Base-by-base conservation (phyloP, 2,888 invertebrate species). In the Agriotes lineatus region DNA sequence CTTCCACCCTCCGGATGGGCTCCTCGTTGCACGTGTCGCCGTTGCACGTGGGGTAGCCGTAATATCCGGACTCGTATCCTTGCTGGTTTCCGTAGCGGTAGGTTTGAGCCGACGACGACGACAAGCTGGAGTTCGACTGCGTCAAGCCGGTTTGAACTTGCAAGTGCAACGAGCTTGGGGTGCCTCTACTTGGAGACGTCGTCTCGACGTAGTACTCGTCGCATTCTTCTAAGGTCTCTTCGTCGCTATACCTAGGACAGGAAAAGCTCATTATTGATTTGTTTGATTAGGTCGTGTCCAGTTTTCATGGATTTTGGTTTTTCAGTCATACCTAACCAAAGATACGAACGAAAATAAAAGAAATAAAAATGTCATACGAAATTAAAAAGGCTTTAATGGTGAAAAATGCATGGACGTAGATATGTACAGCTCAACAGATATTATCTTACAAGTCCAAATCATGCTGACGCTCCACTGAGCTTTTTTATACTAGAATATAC, bases 1-100 rank as follows among this genome's bases (percentile, higher is more conserved):
- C 42, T 30, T 61, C 69, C 42, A 44, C 59, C 25, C 20, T 74
- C 62, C 67, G 67, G 71, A 85, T 85, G 0, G 66, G 54, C 45
- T 70, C 78, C 45, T 70, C 78, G 68, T 85, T 83, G 57, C 86
- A 82, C 14, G 87, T 86, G 76, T 89, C 90, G 10, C 89, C 90
- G 50, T 86, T 85, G 77, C 90, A 90, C 20, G 88, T 82, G 39
- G 90, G 89, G 79, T 92, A 93, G 5, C 91, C 92, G 68, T 90
- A 90, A 66, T 89, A 89, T 37, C 93, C 93, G 74, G 90, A 88
- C 63, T 92, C 91, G 79, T 94, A 94, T 20, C 92, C 90, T 75
- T 90, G 86, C 83, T 95, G 95, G 80, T 92, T 93, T 62, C 94
- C 91, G 80, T 95, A 95, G 48, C 91, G 89, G 81, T 95, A 92